Conservation (phyloP, 2,113 vertebrate genomes). For the Misgurnus mizolepis region DNA sequence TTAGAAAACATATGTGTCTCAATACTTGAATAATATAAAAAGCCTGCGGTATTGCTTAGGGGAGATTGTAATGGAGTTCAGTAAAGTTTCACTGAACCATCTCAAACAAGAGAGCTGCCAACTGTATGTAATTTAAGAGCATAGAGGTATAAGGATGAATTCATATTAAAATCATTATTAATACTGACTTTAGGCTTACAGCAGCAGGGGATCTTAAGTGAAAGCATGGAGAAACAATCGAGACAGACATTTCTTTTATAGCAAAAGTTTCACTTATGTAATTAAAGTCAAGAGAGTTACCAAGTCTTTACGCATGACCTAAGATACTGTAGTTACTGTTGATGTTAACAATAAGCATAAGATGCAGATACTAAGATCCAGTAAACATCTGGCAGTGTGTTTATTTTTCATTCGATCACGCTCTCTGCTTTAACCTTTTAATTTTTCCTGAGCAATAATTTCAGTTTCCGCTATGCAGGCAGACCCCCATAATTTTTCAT, state of each 20-base stretch:
- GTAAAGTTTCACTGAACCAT: too few relatives aligned
- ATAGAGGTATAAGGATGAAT: too few relatives aligned
- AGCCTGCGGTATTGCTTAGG: neutral
- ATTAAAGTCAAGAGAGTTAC: neutral
- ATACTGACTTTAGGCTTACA: too few relatives aligned
- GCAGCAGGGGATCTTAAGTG: too few relatives aligned
- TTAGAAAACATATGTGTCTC: neutral
- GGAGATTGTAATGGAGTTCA: too few relatives aligned
- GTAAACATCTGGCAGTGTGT: neutral
- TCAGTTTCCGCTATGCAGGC: constrained; percentile 28
- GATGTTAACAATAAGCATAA: neutral
- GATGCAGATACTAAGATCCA: neutral
- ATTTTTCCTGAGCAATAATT: constrained; percentile 45
- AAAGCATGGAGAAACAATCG: too few relatives aligned
- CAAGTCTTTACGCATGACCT: neutral
- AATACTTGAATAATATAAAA: neutral
- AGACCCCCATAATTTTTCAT: constrained; percentile 49
- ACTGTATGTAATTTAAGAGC: too few relatives aligned
- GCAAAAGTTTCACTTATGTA: neutral
- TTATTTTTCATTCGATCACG: constrained; percentile 1
- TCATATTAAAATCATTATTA: too few relatives aligned
- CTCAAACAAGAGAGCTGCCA: too few relatives aligned
- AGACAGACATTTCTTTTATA: too few relatives aligned
- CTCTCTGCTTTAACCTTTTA: constrained; percentile 53
- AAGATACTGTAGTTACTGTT: neutral